Evolutionary conservation across 2,797 vertebrate species (phyloP).

Genomic region (Pangasius krempfi): DNA sequence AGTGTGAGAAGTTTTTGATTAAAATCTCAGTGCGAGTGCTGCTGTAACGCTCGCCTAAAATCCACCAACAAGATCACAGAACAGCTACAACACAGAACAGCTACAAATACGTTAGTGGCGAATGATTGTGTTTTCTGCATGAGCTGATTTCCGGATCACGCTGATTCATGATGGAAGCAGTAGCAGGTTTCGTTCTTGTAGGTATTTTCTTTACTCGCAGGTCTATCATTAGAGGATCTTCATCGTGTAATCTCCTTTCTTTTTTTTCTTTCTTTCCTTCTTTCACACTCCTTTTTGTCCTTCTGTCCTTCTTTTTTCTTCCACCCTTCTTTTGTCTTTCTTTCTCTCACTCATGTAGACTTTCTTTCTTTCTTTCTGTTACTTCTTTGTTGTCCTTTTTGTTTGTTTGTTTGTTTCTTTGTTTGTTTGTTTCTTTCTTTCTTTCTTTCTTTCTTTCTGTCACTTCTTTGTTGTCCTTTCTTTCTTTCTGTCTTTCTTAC

Average conservation of each 20-base stretch:
- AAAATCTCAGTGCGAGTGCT: background rate
- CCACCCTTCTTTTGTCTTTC: background rate
- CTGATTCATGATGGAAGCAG: background rate
- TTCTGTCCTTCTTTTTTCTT: background rate
- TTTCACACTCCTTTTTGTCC: conserved; percentile 1
- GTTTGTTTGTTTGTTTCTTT: too few species aligned
- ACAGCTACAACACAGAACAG: background rate
- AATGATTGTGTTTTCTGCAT: background rate
- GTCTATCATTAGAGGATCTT: background rate
- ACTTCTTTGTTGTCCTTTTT: too few species aligned
- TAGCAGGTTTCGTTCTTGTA: background rate
- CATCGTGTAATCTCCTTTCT: background rate
- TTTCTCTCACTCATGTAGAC: background rate
- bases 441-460: background rate
- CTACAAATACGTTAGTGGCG: too few species aligned
- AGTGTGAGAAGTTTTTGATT: background rate
- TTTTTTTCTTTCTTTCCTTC: background rate
- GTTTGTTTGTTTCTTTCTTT: background rate
- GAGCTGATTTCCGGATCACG: background rate
- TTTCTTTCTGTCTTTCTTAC: background rate
- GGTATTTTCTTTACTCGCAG: background rate
- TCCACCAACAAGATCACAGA: background rate
- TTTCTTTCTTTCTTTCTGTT: too few species aligned
- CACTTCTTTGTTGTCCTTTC: background rate
- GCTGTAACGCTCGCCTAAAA: background rate